A percentile compares a stretch with the other conserved stretches of the same genome.
Evolutionary conservation across 2,113 vertebrate species (phyloP).

Genomic region (Dendropsophus ebraccatus): DNA sequence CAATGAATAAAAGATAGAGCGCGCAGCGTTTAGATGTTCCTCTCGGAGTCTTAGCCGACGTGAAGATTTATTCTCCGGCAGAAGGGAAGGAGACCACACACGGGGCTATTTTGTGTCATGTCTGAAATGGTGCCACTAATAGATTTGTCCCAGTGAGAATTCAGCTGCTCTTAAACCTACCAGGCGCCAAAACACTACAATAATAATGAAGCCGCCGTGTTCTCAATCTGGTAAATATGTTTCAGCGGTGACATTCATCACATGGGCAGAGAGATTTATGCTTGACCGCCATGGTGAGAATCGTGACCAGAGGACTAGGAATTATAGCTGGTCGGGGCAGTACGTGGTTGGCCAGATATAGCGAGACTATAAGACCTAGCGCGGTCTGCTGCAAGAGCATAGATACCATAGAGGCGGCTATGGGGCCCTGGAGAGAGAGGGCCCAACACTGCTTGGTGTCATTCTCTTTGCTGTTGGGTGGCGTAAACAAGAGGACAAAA

Average conservation of each 20-base stretch:
- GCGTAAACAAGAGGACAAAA: too few relatives aligned
- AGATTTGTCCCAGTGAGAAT: slow-evolving; percentile 81
- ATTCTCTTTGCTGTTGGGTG: neutral
- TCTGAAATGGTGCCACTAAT: slow-evolving; percentile 80
- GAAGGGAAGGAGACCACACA: slow-evolving; percentile 82
- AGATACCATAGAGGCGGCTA: neutral
- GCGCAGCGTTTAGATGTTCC: slow-evolving; percentile 72
- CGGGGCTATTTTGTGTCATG: slow-evolving; percentile 81
- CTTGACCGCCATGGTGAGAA: neutral
- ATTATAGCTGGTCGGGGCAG: neutral
- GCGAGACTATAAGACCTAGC: neutral
- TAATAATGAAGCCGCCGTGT: slow-evolving; percentile 80
- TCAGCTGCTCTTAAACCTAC: slow-evolving; percentile 81
- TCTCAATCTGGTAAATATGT: slow-evolving; percentile 70
- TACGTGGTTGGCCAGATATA: neutral
- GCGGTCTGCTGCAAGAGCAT: neutral
- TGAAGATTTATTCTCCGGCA: slow-evolving; percentile 83
- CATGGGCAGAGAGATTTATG: slow-evolving; percentile 49
- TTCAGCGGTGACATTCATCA: slow-evolving; percentile 70
- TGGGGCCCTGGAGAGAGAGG: neutral
- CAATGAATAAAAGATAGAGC: slow-evolving; percentile 85
- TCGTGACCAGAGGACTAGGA: neutral
- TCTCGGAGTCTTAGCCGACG: slow-evolving; percentile 78
- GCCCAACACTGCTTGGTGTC: neutral
- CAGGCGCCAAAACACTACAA: slow-evolving; percentile 77